Evolutionary conservation across 2,888 invertebrate genomes (phyloP), one percentile per base, ranked within the genome.

Genomic region (Trissolcus brochymenae): DNA sequence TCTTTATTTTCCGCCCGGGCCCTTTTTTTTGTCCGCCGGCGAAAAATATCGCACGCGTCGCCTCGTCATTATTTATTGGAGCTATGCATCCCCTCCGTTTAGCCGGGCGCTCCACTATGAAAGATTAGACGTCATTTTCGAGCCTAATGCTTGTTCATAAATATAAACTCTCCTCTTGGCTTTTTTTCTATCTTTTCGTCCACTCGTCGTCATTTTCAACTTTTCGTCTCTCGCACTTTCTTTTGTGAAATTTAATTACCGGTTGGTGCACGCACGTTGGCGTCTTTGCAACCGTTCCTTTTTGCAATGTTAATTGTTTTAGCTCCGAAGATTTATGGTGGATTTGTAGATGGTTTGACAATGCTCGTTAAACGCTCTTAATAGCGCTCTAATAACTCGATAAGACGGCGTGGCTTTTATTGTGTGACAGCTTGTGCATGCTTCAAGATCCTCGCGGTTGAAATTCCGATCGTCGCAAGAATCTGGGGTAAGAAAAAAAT

Each of bases 31-130:
- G 16, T 9, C 64, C 73, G 54, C 75, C 35, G 71, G 76, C 71
- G 72, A 79, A 76, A 74, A 80, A 78, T 77, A 78, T 76, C 72
- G 72, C 79, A 64, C 70, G 79, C 68, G 71, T 62, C 59, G 68
- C 49, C 13, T 17, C 49, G 29, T 11, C 53, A 59, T 75, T 76
- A 71, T 76, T 79, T 71, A 76, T 71, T 49, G 54, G 53, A 50
- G 19, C 43, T n/a, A n/a, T n/a, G n/a, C 68, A 59, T 68, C 74
- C 68, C 70, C 57, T 40, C 21, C 64, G 60, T 60, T 71, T 71
- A 74, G 55, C 49, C 41, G 17, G 29, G 4, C 67, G 62, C 56
- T 53, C 35, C 54, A 57, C 29, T 72, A 76, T 72, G 72, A 76
- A 67, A 72, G 59, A 76, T 76, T 70, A 56, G 59, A 55, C 62